phyloP scores from a whole-genome alignment of 2,888 invertebrate genomes.

The Hecatera dysodea region DNA sequence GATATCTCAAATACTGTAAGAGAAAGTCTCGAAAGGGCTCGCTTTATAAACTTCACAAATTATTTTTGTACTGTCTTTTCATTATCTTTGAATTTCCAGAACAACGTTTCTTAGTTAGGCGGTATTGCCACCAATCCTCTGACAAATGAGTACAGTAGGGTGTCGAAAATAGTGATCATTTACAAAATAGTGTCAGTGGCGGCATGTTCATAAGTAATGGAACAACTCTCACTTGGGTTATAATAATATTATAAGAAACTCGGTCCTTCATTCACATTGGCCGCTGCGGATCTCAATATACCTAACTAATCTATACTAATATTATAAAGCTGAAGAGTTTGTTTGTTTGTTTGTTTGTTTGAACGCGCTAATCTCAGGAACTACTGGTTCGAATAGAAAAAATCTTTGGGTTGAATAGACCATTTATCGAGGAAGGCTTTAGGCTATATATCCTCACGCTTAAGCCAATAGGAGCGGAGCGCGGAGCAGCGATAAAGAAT shows the following conservation, averaged over 20 bases:
- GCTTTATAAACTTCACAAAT: conserved; percentile 33
- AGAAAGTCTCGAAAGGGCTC: conserved; percentile 52
- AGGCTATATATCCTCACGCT: no score
- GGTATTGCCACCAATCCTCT: conserved; percentile 34
- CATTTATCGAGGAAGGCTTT: no score
- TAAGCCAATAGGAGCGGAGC: no score
- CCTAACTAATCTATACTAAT: no score
- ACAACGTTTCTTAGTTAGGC: conserved; percentile 14
- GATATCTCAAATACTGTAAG: conserved; percentile 40
- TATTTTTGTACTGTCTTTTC: conserved; percentile 42
- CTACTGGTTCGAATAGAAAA: no score
- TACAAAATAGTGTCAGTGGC: conserved; percentile 36
- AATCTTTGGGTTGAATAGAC: no score
- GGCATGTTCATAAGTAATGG: conserved; percentile 2
- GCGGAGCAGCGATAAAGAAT: no score
- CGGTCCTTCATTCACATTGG: conserved; percentile 7
- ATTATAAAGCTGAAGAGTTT: no score
- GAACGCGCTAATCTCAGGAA: no score
- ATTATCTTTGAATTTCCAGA: conserved; percentile 17
- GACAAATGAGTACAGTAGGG: conserved; percentile 22
- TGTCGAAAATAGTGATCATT: conserved; percentile 26
- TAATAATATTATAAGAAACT: background rate
- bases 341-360: no score
- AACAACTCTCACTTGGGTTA: conserved; percentile 14
- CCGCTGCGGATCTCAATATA: background rate